Evolutionary conservation across 2,888 invertebrate species (phyloP).

Genomic region (Aphrophora alni): DNA sequence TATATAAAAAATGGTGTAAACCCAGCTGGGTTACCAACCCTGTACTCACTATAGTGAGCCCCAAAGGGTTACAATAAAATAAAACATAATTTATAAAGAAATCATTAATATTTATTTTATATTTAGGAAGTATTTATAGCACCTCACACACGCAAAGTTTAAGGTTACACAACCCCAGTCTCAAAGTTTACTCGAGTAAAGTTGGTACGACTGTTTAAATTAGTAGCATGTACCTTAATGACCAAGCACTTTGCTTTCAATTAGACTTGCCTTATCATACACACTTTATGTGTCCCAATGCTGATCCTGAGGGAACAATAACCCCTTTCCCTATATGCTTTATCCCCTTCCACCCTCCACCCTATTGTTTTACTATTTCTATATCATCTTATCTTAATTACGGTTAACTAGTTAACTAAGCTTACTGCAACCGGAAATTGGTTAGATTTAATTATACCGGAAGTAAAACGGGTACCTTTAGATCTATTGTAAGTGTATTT

Average conservation of each 20-base stretch:
- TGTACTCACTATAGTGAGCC: too few relatives aligned
- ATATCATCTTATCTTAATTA: background rate
- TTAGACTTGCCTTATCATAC: slow-evolving; percentile 28
- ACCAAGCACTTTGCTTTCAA: slow-evolving; percentile 33
- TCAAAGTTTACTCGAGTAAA: background rate
- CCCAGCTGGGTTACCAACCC: too few relatives aligned
- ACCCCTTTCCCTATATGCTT: slow-evolving; percentile 20
- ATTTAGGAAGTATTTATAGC: too few relatives aligned
- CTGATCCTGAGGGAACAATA: slow-evolving; percentile 30
- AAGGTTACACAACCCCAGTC: background rate
- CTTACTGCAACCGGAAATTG: too few relatives aligned
- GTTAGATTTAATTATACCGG: too few relatives aligned
- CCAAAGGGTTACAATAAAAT: too few relatives aligned
- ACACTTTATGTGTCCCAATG: slow-evolving; percentile 19
- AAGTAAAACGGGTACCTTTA: too few relatives aligned
- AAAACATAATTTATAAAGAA: too few relatives aligned
- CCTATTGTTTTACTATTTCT: background rate
- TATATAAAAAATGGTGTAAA: too few relatives aligned
- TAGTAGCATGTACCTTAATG: background rate
- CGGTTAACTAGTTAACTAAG: background rate
- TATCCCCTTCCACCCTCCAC: background rate
- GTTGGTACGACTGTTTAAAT: background rate
- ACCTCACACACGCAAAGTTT: too few relatives aligned
- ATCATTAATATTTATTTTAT: too few relatives aligned
- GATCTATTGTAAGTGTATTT: too few relatives aligned